Evolutionary conservation across 2,113 vertebrate genomes (phyloP).

Genomic region (Thunnus thynnus): DNA sequence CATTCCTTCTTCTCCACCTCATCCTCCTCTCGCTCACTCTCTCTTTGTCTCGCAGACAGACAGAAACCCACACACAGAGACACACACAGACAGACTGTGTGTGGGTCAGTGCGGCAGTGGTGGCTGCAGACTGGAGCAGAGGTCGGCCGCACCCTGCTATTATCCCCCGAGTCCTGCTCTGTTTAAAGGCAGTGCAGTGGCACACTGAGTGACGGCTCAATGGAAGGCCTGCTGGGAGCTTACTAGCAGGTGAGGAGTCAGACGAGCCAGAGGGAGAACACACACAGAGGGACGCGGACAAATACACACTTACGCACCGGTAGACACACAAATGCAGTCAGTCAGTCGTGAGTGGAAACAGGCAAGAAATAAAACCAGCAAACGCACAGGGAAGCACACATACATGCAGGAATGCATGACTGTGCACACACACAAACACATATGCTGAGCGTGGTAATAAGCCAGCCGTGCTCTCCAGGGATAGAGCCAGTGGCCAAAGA

Average conservation of each 20-base stretch:
- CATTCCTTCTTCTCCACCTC: conserved; percentile 29
- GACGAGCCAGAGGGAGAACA: conserved; percentile 54
- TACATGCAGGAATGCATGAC: conserved; percentile 24
- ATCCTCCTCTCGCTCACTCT: conserved; percentile 29
- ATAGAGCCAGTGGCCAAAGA: conserved; percentile 62
- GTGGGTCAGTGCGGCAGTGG: conserved; percentile 56
- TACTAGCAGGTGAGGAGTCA: conserved; percentile 72
- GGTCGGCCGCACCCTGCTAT: conserved; percentile 75
- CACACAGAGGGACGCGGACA: conserved; percentile 44
- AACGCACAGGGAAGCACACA: conserved; percentile 22
- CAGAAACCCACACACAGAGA: conserved; percentile 21
- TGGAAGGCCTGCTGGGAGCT: conserved; percentile 70
- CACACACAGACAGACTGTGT: conserved; percentile 31
- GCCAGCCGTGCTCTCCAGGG: conserved; percentile 61
- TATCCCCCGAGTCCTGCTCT: conserved; percentile 69
- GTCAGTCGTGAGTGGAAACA: conserved; percentile 62
- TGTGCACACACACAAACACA: conserved; percentile 40
- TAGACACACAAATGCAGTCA: conserved; percentile 44
- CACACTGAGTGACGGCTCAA: conserved; percentile 68
- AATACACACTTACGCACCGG: conserved; percentile 37
- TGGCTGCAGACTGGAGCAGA: conserved; percentile 63
- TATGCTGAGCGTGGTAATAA: conserved; percentile 63
- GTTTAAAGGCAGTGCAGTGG: conserved; percentile 60
- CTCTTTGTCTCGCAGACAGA: conserved; percentile 41
- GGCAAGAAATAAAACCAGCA: conserved; percentile 54